Evolutionary conservation across 2,888 invertebrate species (phyloP), one percentile per base, ranked within the genome.

Genomic region (Drosophila silvestris): DNA sequence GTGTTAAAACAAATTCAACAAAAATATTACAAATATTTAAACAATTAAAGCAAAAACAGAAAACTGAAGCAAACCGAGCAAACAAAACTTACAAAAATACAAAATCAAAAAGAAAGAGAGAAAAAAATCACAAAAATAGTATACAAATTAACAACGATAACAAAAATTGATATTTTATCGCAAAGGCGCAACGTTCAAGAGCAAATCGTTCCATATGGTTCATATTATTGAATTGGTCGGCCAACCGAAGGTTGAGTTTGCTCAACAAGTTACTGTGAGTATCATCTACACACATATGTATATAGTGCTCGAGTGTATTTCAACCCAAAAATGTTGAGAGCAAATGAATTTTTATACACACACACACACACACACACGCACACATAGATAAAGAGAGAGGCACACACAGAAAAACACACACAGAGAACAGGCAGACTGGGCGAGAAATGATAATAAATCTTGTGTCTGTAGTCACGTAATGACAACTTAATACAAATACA

Each of bases 161-260:
- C 22, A 56, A 56, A 71, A 79, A 84, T 72, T 75, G 73, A 80
- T 66, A 74, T 78, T 81, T 81, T 87, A 82, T 87, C 77, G 85
- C 89, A 81, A 83, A 88, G 89, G 86, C 88, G 83, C 89, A 85
- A 87, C 82, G 84, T 84, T 77, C 79, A 74, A 79, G 67, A 84
- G 79, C 82, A 93, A 93, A 93, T 93, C 94, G 94, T 95, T 95
- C 96, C 96, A 96, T 96, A 96, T 96, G 96, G 96, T 96, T 95
- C 96, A 96, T 94, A 96, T 96, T 94, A 95, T 96, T 94, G 96
- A 96, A 95, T 95, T 96, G 94, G 96, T 96, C 94, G 96, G 96
- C 95, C 96, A 96, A 95, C 96, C 95, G 94, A 95, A 96, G 94
- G 95, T 96, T 95, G 96, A 96, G 94, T 96, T 96, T 94, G 95